Base-by-base conservation (phyloP, 2,113 vertebrate genomes). In the Campylorhamphus procurvoides region DNA sequence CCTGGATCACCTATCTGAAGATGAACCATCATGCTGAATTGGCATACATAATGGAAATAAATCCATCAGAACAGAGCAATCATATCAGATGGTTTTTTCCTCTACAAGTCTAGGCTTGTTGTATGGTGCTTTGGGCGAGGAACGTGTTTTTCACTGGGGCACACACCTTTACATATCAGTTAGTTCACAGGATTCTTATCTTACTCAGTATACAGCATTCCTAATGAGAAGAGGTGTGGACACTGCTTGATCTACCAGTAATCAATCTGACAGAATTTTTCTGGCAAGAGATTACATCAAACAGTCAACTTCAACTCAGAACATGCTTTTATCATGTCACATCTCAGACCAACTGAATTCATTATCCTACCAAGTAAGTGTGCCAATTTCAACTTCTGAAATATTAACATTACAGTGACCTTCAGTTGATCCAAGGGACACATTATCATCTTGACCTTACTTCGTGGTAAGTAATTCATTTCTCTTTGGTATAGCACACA, bases 11-110 rank as follows among this genome's bases (percentile, higher is more conserved):
- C 27, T 68, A 12, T 29, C 5, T 29, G 25, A 91, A 73, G 37
- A 44, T 16, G 5, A 75, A 53, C 24, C 37, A 49, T 78, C 31
- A 58, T n/a, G 25, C 14, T 63, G 28, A 79, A 68, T 6, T 63
- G 33, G n/a, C 67, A 25, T 8, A 62, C 12, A 3, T n/a, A 69
- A 50, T 18, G 9, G 39, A 71, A 67, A 79, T 40, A 87, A 72
- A 82, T n/a, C n/a, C 46, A 49, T 77, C 20, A 46, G 14, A 87
- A 66, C 0, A 79, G 12, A 93, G 37, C 35, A 80, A 64, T 35
- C 15, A 1, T 7, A 58, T 24, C 49, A 33, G n/a, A 15, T 0
- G 0, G 44, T 69, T 64, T 62, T 62, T 63, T 69, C 39, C 20
- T 49, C 59, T 58, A 27, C 27, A 81, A 87, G 59, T 72, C 74